Conservation (phyloP, 2,888 invertebrate genomes). For the Lithophane leautieri region DNA sequence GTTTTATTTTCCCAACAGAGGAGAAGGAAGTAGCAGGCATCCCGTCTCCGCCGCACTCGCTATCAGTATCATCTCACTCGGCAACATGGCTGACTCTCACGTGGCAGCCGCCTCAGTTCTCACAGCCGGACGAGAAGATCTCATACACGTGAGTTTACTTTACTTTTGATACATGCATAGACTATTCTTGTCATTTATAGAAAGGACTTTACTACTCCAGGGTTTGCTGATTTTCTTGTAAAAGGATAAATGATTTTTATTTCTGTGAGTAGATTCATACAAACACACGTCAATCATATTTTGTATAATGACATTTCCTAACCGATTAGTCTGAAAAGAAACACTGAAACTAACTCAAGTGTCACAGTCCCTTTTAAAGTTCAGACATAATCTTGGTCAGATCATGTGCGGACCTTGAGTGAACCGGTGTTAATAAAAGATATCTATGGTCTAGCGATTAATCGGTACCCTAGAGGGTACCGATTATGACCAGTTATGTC, state of each 20-base stretch:
- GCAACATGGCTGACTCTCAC: constrained; percentile 95
- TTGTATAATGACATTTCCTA: too few species aligned
- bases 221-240: not conserved
- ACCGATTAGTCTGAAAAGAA: too few species aligned
- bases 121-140: constrained; percentile 94
- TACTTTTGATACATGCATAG: not conserved
- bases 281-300: not conserved
- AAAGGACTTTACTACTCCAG: not conserved
- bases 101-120: constrained; percentile 96
- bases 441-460: too few species aligned
- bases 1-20: constrained; percentile 59
- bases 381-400: too few species aligned
- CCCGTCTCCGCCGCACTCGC: constrained; percentile 95
- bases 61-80: constrained; percentile 94
- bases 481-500: too few species aligned
- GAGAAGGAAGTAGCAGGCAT: constrained; percentile 91
- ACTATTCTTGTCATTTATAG: not conserved
- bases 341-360: too few species aligned
- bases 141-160: constrained; percentile 91
- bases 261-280: too few species aligned
- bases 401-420: too few species aligned
- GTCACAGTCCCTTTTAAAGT: too few species aligned
- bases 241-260: too few species aligned
- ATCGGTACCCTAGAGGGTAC: too few species aligned
- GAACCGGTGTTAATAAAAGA: too few species aligned